phyloP scores from a whole-genome alignment of 2,797 vertebrate genomes.

The Lepus townsendii region DNA sequence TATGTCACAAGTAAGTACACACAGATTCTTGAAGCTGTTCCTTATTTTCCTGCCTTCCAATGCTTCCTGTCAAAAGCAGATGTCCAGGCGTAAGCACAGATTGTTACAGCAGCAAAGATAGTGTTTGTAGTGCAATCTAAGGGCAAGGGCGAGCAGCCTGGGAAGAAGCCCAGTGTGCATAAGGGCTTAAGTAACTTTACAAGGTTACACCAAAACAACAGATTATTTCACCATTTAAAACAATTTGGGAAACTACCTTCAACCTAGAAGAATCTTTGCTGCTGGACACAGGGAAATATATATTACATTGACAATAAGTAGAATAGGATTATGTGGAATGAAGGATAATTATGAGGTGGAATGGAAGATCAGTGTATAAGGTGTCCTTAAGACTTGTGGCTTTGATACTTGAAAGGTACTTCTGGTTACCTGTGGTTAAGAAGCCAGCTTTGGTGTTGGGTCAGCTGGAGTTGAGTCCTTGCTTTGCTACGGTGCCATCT shows the following conservation, averaged over 20 bases:
- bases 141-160: neutral
- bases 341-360: neutral
- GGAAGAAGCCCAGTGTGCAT: neutral
- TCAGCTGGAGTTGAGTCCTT: neutral
- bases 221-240: slow-evolving; percentile 26
- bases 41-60: slow-evolving; percentile 18
- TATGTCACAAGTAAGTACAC: neutral
- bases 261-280: neutral
- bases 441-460: neutral
- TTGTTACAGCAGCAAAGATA: neutral
- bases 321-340: slow-evolving; percentile 34
- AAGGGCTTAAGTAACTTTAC: neutral
- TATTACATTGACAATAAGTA: neutral
- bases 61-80: neutral
- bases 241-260: neutral
- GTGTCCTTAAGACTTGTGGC: neutral
- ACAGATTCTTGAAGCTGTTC: neutral
- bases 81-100: neutral
- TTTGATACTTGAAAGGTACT: neutral
- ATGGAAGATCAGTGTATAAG: neutral
- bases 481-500: neutral
- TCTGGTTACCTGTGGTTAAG: neutral
- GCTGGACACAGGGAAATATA: neutral
- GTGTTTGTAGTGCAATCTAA: neutral
- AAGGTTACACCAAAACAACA: neutral